A percentile compares a stretch with the other conserved stretches of the same genome.
phyloP scores from a whole-genome alignment of 1,140 invertebrate species.

The Steinernema khuongi region DNA sequence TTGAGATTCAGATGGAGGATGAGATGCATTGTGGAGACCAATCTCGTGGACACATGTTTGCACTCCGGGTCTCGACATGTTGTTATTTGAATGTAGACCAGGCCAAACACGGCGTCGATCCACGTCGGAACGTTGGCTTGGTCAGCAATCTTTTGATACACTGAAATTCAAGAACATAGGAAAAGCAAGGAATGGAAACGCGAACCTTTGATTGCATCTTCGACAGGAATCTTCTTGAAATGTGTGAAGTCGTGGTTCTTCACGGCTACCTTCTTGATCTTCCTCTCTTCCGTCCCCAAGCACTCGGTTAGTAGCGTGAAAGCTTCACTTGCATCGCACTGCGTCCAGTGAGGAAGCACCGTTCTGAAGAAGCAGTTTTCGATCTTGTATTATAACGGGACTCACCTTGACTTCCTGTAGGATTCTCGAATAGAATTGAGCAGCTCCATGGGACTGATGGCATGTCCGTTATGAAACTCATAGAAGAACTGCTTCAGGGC shows the following conservation, averaged over 20 bases:
- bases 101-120: not conserved
- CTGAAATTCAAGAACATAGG: not conserved
- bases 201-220: not conserved
- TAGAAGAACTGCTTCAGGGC: constrained; percentile 34
- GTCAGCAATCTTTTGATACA: not conserved
- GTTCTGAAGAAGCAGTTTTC: not conserved
- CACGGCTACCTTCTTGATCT: not conserved
- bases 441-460: constrained; percentile 28
- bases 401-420: not conserved
- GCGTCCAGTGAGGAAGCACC: not conserved
- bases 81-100: not conserved
- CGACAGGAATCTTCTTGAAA: not conserved
- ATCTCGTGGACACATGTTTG: constrained; percentile 67
- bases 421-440: constrained; percentile 41
- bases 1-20: constrained; percentile 66
- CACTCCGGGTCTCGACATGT: constrained; percentile 27
- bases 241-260: not conserved
- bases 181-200: not conserved
- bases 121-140: not conserved
- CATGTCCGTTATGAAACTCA: constrained; percentile 38
- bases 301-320: not conserved
- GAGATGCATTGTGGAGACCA: constrained; percentile 87
- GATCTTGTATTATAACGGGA: not conserved
- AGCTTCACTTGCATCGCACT: not conserved
- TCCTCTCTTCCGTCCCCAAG: not conserved